Percentiles rank a stretch among this genome's conserved stretches.
phyloP scores from a whole-genome alignment of 2,888 invertebrate species.

The Eilema sororculum region DNA sequence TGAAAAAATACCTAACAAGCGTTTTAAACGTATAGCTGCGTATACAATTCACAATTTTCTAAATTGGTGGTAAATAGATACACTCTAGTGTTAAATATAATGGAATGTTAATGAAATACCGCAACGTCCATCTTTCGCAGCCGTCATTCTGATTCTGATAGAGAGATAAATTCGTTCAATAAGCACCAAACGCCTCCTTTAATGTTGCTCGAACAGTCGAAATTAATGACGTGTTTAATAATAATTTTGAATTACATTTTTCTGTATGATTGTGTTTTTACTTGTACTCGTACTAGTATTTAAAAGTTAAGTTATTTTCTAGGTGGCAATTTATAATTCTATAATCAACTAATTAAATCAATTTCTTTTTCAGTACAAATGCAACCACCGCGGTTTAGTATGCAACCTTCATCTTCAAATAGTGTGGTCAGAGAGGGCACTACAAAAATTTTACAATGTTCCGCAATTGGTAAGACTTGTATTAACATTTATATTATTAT shows the following conservation, averaged over 20 bases:
- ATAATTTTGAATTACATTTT: background rate
- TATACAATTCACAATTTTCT: background rate
- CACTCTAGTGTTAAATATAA: slow-evolving; percentile 9
- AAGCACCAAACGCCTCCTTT: slow-evolving; percentile 60
- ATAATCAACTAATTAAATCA: slow-evolving; percentile 22
- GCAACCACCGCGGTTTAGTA: slow-evolving; percentile 95
- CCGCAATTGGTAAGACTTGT: slow-evolving; percentile 92
- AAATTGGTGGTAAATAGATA: background rate
- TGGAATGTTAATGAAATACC: slow-evolving; percentile 28
- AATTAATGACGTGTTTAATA: slow-evolving; percentile 64
- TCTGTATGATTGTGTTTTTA: background rate
- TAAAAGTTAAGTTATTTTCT: too few relatives aligned
- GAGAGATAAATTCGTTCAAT: slow-evolving; percentile 71
- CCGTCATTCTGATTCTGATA: slow-evolving; percentile 36
- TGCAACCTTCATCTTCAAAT: slow-evolving; percentile 94
- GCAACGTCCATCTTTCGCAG: slow-evolving; percentile 26
- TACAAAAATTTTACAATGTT: slow-evolving; percentile 97
- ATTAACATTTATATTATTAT: slow-evolving; percentile 5
- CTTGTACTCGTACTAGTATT: background rate
- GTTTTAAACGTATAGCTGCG: background rate
- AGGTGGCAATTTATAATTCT: background rate
- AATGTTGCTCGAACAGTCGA: slow-evolving; percentile 54
- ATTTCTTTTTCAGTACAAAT: slow-evolving; percentile 83
- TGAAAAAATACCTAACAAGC: too few relatives aligned
- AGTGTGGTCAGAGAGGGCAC: slow-evolving; percentile 95